Evolutionary conservation across 2,113 vertebrate genomes (phyloP).

Genomic region (Centropus bengalensis): DNA sequence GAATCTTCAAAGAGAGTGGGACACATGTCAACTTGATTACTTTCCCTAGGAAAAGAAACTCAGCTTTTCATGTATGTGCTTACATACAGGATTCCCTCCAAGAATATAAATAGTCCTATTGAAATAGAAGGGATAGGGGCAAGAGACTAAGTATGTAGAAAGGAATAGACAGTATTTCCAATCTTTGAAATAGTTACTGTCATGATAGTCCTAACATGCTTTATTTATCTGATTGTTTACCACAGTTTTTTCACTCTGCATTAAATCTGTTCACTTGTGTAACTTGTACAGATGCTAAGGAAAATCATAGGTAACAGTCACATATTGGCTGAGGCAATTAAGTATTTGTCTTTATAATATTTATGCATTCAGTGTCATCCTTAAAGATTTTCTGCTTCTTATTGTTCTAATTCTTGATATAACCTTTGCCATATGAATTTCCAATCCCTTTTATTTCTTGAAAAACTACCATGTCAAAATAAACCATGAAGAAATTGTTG

Average conservation of each 20-base stretch:
- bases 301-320: background rate
- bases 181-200: background rate
- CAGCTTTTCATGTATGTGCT: background rate
- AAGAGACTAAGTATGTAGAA: background rate
- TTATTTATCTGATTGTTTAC: background rate
- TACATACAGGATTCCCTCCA: background rate
- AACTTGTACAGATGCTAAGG: background rate
- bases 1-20: background rate
- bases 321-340: background rate
- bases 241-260: background rate
- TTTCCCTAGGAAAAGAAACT: background rate
- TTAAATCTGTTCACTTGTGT: background rate
- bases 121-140: rapidly evolving
- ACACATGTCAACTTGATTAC: background rate
- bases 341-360: background rate
- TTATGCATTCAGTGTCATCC: background rate
- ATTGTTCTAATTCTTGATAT: background rate
- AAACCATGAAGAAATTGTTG: background rate
- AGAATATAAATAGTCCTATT: background rate
- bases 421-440: background rate
- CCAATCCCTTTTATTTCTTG: background rate
- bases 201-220: background rate
- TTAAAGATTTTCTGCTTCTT: background rate
- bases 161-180: background rate
- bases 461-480: background rate